Evolutionary conservation across 2,113 vertebrate species (phyloP).

Genomic region (Perccottus glenii): DNA sequence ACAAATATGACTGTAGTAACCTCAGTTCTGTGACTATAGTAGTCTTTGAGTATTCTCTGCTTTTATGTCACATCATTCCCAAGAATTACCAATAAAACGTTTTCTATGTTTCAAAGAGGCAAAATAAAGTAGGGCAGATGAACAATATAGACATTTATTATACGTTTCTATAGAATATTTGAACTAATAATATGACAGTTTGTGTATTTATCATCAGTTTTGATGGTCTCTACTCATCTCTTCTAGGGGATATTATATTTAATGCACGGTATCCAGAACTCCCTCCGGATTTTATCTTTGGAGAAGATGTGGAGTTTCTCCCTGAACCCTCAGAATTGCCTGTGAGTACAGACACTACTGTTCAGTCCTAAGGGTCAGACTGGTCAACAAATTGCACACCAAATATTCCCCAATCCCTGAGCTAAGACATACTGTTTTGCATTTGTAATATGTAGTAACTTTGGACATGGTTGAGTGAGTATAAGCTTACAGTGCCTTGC

Average conservation of each 20-base stretch:
- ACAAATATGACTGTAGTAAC: background rate
- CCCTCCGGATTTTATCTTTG: slow-evolving; percentile 98
- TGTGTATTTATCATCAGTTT: background rate
- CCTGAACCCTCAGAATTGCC: slow-evolving; percentile 92
- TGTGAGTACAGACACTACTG: slow-evolving; percentile 79
- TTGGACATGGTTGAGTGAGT: background rate
- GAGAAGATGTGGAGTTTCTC: slow-evolving; percentile 96
- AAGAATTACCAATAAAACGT: background rate
- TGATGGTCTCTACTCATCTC: slow-evolving; percentile 4
- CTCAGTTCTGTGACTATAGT: background rate
- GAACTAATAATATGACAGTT: no score
- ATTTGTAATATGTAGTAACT: background rate
- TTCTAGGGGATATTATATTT: slow-evolving; percentile 97
- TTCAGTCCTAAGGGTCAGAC: slow-evolving; percentile 7
- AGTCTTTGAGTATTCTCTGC: no score
- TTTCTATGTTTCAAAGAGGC: background rate
- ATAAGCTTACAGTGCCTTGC: no score
- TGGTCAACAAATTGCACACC: slow-evolving; percentile 13
- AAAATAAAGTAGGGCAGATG: no score
- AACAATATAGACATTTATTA: no score
- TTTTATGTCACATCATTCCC: slow-evolving; percentile 18
- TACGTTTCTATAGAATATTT: no score
- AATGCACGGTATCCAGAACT: slow-evolving; percentile 94
- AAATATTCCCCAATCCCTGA: background rate
- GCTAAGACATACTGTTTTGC: slow-evolving; percentile 2